Percentiles rank a stretch among this genome's conserved stretches.
phyloP scores from a whole-genome alignment of 2,888 invertebrate genomes.

The Apamea epomidion region DNA sequence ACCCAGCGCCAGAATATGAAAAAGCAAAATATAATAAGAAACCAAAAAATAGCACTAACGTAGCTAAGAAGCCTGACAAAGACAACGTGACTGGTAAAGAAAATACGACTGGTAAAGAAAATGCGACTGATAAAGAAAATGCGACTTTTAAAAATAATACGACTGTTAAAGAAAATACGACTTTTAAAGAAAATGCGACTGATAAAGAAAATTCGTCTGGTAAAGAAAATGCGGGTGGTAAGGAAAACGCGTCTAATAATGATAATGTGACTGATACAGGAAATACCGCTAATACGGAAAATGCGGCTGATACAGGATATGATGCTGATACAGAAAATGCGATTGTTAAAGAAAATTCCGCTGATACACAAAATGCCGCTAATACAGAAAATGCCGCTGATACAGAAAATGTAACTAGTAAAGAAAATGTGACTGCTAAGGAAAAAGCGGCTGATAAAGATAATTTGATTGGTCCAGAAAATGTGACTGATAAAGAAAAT shows the following conservation, averaged over 20 bases:
- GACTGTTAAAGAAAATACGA: not conserved
- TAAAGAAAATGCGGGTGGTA: not conserved
- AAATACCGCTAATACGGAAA: not conserved
- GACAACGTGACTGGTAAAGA: not conserved
- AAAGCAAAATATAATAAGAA: conserved; percentile 30
- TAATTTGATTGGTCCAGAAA: not conserved
- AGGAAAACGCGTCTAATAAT: not conserved
- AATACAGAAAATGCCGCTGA: not conserved
- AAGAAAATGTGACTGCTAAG: not conserved
- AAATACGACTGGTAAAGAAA: not conserved
- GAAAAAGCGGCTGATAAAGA: not conserved
- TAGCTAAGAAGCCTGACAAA: not conserved
- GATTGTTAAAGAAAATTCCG: not conserved
- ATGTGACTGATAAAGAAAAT: not conserved
- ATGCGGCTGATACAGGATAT: not conserved
- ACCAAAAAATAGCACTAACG: conserved; percentile 13
- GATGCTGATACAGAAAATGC: not conserved
- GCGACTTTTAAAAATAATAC: not conserved
- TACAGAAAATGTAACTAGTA: not conserved
- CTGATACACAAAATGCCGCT: not conserved
- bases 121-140: not conserved
- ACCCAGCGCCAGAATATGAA: conserved; percentile 47
- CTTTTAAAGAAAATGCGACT: too few species aligned
- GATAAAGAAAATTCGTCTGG: not conserved
- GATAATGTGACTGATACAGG: not conserved